These are phyloP conservation scores for Cryptomyrus ogoouensis DNA, from an alignment of 2,113 vertebrate species.

Conservation along the genomic window DNA sequence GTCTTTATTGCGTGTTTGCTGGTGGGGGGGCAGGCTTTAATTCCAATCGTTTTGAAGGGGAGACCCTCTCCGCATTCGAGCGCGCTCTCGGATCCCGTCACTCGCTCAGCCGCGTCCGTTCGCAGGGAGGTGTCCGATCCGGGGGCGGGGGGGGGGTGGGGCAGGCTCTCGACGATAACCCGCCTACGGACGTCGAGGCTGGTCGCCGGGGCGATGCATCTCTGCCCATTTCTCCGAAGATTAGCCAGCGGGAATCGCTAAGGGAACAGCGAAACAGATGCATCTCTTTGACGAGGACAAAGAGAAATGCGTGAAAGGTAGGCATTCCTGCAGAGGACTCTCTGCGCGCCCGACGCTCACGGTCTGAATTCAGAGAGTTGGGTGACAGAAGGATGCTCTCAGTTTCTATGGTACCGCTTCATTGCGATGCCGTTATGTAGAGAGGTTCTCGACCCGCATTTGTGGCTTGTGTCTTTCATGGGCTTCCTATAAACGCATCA, in stretches of 20 bases:
- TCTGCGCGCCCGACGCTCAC: not conserved
- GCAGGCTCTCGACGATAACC: not conserved
- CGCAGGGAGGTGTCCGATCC: not conserved
- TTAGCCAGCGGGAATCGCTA: constrained; percentile 27
- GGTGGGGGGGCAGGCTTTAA: not conserved
- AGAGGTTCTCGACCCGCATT: not conserved
- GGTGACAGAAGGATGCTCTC: not conserved
- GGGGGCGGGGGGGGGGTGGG: not conserved
- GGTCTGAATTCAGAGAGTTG: not conserved
- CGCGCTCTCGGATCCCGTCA: not conserved
- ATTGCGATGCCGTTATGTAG: not conserved
- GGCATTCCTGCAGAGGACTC: constrained; percentile 15
- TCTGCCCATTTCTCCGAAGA: constrained; percentile 19
- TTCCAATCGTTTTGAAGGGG: not conserved
- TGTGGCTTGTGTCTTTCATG: not conserved
- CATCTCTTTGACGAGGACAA: constrained; percentile 45
- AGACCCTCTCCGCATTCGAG: not conserved
- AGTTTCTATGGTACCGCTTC: not conserved
- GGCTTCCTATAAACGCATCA: not conserved
- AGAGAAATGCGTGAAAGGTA: constrained; percentile 43
- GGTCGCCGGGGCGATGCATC: constrained; percentile 12
- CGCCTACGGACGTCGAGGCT: constrained; percentile 14
- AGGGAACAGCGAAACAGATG: constrained; percentile 38
- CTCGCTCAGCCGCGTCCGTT: not conserved
- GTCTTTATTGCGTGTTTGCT: not conserved